Base-by-base conservation (phyloP, 2,888 invertebrate species). In the Creontiades dilutus region DNA sequence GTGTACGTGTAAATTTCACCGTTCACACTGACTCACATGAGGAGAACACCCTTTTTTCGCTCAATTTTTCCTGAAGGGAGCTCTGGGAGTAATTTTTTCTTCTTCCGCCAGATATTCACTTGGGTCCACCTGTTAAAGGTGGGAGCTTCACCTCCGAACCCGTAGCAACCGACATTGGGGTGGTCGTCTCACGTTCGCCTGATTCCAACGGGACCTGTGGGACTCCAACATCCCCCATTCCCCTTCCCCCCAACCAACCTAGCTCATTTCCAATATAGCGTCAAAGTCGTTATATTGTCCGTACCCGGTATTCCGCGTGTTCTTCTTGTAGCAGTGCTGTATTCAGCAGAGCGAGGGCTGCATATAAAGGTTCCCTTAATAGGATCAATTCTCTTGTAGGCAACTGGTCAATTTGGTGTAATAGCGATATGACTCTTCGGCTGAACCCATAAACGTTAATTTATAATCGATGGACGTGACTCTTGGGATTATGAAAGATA, bases 141-240 rank as follows among this genome's bases (percentile, higher is more conserved):
- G 0, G 23, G 19, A 14, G n/a, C 16, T 52, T 52, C 11, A 23
- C 68, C 68, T 68, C 27, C 68, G 7, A 68, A 1, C 4, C 37
- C 68, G 23, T 68, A 23, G 68, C 68, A 23, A 5, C 57, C 57
- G 68, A 23, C n/a, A 61, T 19, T 61, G 23, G 23, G 68, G 9
- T 68, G 68, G 68, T 68, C 68, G 68, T 12, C 19, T 68, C 68
- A 68, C 68, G 68, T 68, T 23, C 68, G 68, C 68, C 68, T 68
- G 27, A 68, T 68, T 68, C 68, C 68, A 68, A 7, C 23, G 68
- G 68, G 68, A 3, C 27, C 68, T 27, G 68, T 19, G 68, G 13
- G 68, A 68, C 23, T 68, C 68, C 0, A 68, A 68, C 23, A 68
- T 12, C 61, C 61, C n/a, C 37, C 37, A 37, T 7, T 7, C 37